Base-by-base conservation (phyloP, 2,888 invertebrate genomes). In the Drymonia ruficornis region DNA sequence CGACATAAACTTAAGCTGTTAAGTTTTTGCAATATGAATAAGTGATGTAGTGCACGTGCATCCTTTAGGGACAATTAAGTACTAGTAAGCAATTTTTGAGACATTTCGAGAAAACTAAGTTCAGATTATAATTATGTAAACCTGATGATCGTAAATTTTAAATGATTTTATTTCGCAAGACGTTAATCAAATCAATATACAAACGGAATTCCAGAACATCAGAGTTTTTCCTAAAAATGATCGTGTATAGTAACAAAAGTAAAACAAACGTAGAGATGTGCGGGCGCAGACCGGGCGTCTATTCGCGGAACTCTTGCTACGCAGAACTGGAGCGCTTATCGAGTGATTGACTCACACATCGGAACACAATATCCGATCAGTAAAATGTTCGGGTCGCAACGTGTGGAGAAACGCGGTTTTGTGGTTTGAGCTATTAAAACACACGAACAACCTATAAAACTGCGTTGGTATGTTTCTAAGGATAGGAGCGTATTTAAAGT, bases 281-380 rank as follows among this genome's bases (percentile, higher is more conserved):
- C 63, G 44, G 16, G 58, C 61, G 65, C 74, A 71, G 52, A 63
- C 68, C 31, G 48, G 52, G 56, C 59, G 57, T 74, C 76, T 76
- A 74, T 81, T 84, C 83, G 68, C 71, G 69, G 84, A 83, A 78
- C 70, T 65, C 63, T 64, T 67, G 63, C 65, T 79, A 75, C 77
- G 53, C 57, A 72, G 81, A 80, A 85, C 71, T 80, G 68, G 80
- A 70, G 65, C 78, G 67, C 61, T 72, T 78, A 83, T 83, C 81
- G 77, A 81, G 64, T 76, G 78, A 83, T 85, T 83, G 80, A 81
- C 78, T 83, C 86, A 84, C 80, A 70, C 74, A 71, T 74, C 72
- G 70, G 75, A 71, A 77, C 76, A 77, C 78, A 76, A 76, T 73
- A 76, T 78, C 79, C 78, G 75, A 75, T 71, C 64, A 63, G 61